Evolutionary conservation across 2,113 vertebrate genomes (phyloP), one percentile per base, ranked within the genome.

Genomic region (Chinchilla lanigera): DNA sequence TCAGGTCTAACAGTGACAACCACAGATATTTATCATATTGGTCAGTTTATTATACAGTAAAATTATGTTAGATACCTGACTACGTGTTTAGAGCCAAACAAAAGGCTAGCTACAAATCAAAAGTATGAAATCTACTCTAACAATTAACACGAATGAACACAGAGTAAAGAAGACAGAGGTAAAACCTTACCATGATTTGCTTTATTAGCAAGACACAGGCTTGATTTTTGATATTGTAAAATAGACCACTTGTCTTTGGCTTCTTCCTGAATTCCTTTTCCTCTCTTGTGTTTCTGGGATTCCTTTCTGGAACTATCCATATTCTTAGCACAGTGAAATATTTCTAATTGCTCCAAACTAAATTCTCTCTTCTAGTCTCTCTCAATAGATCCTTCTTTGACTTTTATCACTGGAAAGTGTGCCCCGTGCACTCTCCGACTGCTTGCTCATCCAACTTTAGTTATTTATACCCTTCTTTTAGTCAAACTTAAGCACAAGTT

Each of bases 1-100:
- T 98, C 98, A 98, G 60, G 94, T 97, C 97, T 73, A 77, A 80
- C 30, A 80, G 86, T 97, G 97, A 98, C 97, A 97, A 96, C 85
- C 87, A 60, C 97, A 96, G 98, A 97, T 96, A 38, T 44, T 92
- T 95, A 94, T 83, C 58, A 97, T 94, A 93, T 77, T 56, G 89
- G 97, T 96, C 97, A 98, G 95, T 88, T 87, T 97, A 41, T 83
- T 97, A 35, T 83, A 92, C 89, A 97, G 86, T 86, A 84, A 89
- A 97, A 96, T 82, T 69, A 89, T 44, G 38, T 93, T 88, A 81
- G 96, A n/a, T 88, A 77, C 50, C 67, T 82, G 78, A 91, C 63
- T 71, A 61, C 26, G 93, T 0, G 6, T 89, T 90, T 95, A 60
- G 33, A 94, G 58, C 5, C 26, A 96, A 88, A 83, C 35, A 87